Base-by-base conservation (phyloP, 2,113 vertebrate genomes). In the Dipodomys merriami region DNA sequence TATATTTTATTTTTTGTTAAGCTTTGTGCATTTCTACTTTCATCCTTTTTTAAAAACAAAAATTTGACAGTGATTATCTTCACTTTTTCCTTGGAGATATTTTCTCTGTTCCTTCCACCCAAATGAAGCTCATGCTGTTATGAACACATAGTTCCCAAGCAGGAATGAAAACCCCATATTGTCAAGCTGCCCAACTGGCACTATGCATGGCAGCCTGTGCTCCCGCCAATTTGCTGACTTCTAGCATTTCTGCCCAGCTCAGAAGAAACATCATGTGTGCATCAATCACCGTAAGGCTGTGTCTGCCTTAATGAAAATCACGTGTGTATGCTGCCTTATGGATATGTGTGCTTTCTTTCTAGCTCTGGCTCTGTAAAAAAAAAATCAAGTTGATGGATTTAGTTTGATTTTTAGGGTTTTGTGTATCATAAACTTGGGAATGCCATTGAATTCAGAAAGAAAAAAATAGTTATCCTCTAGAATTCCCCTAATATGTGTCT, bases 151-250 rank as follows among this genome's bases (percentile, higher is more conserved):
- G 89, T 95, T 95, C 92, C 74, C 30, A 88, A 82, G 68, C 76
- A 95, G 57, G 78, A 95, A 89, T 93, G 85, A 94, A 95, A 95
- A 91, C 86, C 39, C 91, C 95, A 76, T 80, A 78, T 82, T 96
- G 92, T 96, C 95, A 95, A 49, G 84, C 82, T 88, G 94, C 90
- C 93, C 95, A 93, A 44, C 91, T 96, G 95, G 95, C 94, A 91
- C n/a, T 78, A 29, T 85, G 22, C 53, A 88, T 85, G 87, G 91
- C 67, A 87, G 93, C 62, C 72, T 96, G 88, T 65, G 73, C 71
- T 94, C 87, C 84, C 67, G 9, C 93, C 91, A 83, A 96, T 84
- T 83, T 95, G 97, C 96, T 96, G 95, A 96, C 95, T 96, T 95
- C 87, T 90, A 86, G 85, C 78, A 82, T 96, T 96, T 96, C 78